Evolutionary conservation across 2,888 invertebrate species (phyloP).

Genomic region (Rotaria macrura): DNA sequence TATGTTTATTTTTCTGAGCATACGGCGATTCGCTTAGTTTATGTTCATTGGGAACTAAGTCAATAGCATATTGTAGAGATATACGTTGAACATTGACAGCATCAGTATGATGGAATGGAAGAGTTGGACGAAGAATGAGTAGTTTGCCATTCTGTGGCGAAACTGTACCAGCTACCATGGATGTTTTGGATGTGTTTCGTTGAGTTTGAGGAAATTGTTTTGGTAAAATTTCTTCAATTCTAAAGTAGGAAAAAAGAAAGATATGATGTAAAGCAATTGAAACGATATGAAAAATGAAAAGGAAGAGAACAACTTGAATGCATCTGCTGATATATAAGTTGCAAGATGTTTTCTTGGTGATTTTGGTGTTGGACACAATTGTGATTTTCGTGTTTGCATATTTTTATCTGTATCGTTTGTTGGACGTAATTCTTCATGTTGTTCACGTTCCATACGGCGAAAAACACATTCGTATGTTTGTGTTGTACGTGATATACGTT

Average conservation of each 20-base stretch:
- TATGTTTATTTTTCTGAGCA: background rate
- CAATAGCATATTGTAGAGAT: background rate
- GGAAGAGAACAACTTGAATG: background rate
- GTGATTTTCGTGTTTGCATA: background rate
- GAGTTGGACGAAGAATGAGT: slow-evolving; percentile 13
- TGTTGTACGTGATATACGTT: slow-evolving; percentile 19
- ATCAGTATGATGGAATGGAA: background rate
- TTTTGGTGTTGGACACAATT: background rate
- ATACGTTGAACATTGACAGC: background rate
- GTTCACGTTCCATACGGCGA: background rate
- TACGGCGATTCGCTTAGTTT: background rate
- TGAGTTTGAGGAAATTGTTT: background rate
- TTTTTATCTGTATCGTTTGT: background rate
- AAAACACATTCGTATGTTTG: background rate
- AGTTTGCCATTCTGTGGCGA: background rate
- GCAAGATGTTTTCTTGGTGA: background rate
- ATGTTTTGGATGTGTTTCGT: background rate
- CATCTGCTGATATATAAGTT: background rate
- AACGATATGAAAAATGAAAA: background rate
- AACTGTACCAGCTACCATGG: background rate
- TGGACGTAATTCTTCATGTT: background rate
- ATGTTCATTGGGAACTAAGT: background rate
- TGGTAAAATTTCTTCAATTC: background rate
- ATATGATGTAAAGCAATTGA: no score
- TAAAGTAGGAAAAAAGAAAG: background rate